phyloP scores from a whole-genome alignment of 1,140 invertebrate species.

The Cotesia chilonis region DNA sequence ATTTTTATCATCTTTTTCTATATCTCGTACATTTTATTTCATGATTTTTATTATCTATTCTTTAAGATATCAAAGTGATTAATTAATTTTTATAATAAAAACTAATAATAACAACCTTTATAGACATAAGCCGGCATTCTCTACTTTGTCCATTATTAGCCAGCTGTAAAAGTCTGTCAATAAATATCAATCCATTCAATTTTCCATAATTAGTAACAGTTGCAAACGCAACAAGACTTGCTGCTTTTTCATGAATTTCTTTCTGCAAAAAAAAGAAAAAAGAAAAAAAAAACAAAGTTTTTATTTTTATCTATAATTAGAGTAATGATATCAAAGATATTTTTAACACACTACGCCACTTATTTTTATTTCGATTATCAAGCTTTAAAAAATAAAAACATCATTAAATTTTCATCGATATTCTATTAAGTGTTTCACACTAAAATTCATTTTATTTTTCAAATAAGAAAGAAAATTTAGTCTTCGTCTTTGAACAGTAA shows the following conservation, averaged over 20 bases:
- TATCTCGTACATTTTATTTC: not conserved
- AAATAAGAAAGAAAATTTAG: too few relatives aligned
- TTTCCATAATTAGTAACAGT: conserved; percentile 4
- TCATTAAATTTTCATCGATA: too few relatives aligned
- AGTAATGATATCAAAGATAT: not conserved
- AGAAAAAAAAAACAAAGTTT: too few relatives aligned
- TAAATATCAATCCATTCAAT: not conserved
- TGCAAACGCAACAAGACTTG: not conserved
- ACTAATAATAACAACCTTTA: conserved; percentile 10
- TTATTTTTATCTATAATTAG: not conserved
- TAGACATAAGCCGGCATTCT: conserved; percentile 2
- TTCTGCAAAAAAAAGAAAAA: not conserved
- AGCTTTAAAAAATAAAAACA: too few relatives aligned
- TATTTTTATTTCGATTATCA: not conserved
- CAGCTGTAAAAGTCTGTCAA: conserved; percentile 7
- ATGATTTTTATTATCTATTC: too few relatives aligned
- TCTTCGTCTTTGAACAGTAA: too few relatives aligned
- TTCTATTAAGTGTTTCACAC: too few relatives aligned
- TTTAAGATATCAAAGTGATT: too few relatives aligned
- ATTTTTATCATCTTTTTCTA: not conserved
- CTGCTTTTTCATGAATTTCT: not conserved
- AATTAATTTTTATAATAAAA: not conserved
- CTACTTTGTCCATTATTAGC: not conserved
- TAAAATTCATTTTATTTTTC: too few relatives aligned
- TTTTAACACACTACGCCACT: not conserved